Base-by-base conservation (phyloP, 2,797 vertebrate species). In the Ptychobarbus kaznakovi region DNA sequence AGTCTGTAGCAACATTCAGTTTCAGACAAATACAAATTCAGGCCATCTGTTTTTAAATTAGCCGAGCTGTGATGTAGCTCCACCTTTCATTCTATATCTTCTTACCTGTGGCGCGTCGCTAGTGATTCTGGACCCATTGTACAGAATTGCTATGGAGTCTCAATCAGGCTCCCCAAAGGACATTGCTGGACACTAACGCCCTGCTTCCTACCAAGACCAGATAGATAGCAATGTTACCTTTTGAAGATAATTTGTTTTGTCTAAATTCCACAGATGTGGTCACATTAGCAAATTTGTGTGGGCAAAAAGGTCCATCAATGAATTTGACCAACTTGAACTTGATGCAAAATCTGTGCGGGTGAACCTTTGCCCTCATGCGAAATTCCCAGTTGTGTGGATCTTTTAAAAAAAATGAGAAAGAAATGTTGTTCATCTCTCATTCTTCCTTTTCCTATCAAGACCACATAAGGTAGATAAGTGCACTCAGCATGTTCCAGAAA, bases 21-120 rank as follows among this genome's bases (percentile, higher is more conserved):
- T 44, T 28, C 68, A 72, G 38, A 82, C 11, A 82, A 73, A 61
- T 73, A 15, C 35, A 22, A 82, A 32, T 61, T 1, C 51, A 25
- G n/a, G 46, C 22, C 15, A 25, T 70, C 9, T 4, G 1, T 78
- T 78, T 63, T 51, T 68, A 16, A 51, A 68, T 51, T 51, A 9
- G 44, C 15, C 13, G 8, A 51, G 16, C 7, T 80, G 9, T 35
- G 44, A 10, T 20, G 46, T 9, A 46, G 13, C 25, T 32, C 16
- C 72, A 53, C 49, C 28, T 22, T 35, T 35, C 16, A 32, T 75
- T 53, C 3, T n/a, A 40, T 32, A 35, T 7, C 10, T 44, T 72
- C 1, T 2, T 69, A 12, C 9, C 6, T 61, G 56, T 61, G 56
- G 22, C 10, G 3, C 22, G 3, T 61, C n/a, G 22, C 56, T 61